Evolutionary conservation across 2,113 vertebrate species (phyloP).

Genomic region (Rhombomys opimus): DNA sequence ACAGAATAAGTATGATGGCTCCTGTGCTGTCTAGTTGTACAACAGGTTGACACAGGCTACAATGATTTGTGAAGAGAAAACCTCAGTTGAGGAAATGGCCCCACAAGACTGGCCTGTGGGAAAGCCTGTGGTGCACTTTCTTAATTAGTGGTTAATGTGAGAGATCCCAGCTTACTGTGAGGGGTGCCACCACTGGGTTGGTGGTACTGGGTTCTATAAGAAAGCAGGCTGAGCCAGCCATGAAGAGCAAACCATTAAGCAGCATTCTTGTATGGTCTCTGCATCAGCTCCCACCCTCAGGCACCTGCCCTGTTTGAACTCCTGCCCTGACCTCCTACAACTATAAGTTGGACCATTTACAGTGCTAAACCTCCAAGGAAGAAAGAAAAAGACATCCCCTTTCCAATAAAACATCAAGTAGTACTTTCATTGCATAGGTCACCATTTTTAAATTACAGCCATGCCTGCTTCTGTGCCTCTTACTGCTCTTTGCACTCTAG

Average conservation of each 20-base stretch:
- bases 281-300: background rate
- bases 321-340: background rate
- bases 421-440: background rate
- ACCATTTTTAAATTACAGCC: background rate
- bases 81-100: background rate
- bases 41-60: background rate
- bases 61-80: background rate
- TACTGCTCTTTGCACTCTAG: background rate
- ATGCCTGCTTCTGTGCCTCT: background rate
- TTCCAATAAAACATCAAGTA: background rate
- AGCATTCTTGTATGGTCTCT: background rate
- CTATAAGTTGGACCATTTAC: background rate
- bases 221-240: background rate
- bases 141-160: background rate
- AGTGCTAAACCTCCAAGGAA: background rate
- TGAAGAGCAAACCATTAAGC: background rate
- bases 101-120: background rate
- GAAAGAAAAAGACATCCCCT: background rate
- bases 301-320: background rate
- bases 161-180: background rate
- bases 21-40: background rate
- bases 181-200: background rate
- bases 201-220: background rate
- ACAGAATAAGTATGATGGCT: background rate
- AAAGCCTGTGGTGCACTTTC: background rate